phyloP scores from a whole-genome alignment of 2,113 vertebrate genomes.

The Columba janthina region DNA sequence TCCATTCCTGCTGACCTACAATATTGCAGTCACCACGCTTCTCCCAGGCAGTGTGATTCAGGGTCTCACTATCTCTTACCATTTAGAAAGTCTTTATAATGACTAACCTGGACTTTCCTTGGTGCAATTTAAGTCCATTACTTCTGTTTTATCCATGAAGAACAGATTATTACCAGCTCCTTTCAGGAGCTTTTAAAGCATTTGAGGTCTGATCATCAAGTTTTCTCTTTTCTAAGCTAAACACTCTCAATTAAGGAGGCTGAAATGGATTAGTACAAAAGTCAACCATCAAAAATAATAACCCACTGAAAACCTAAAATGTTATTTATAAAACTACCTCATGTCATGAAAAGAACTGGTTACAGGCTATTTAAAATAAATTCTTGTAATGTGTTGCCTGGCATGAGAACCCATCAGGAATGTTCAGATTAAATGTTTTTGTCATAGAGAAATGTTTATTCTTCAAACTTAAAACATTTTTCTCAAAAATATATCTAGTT shows the following conservation, averaged over 20 bases:
- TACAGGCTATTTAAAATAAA: not conserved
- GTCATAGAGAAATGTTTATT: not conserved
- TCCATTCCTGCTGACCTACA: not conserved
- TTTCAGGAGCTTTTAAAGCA: slow-evolving; percentile 8
- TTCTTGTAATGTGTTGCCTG: not conserved
- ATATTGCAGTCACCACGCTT: not conserved
- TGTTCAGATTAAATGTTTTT: not conserved
- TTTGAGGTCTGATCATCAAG: not conserved
- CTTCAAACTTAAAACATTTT: not conserved
- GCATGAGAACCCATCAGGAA: not conserved
- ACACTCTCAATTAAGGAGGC: not conserved
- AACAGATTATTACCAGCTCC: not conserved
- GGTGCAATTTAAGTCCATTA: not conserved
- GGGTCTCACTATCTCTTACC: not conserved
- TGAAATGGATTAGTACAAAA: slow-evolving; percentile 23
- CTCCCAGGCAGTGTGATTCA: not conserved
- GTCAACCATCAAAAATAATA: not conserved
- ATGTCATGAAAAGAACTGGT: not conserved
- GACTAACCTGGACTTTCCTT: not conserved
- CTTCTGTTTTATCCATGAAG: not conserved
- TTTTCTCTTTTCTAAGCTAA: not conserved
- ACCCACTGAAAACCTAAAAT: not conserved
- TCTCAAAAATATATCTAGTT: not conserved
- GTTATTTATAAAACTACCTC: not conserved
- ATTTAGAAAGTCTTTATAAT: not conserved